Base-by-base conservation (phyloP, 2,888 invertebrate genomes). In the Nebria salina region DNA sequence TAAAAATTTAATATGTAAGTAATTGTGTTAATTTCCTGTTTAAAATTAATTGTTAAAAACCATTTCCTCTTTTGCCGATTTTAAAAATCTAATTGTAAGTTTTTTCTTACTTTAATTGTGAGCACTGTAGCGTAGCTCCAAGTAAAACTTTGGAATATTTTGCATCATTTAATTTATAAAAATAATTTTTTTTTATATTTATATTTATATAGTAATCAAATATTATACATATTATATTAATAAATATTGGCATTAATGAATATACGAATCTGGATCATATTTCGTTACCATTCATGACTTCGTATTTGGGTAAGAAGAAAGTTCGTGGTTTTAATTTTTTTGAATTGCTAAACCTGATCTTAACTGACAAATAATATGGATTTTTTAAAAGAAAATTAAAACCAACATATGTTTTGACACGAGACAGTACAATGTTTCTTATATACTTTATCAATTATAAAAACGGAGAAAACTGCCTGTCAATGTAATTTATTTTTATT, bases 351-450 rank as follows among this genome's bases (percentile, higher is more conserved):
- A 77, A 66, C 76, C 76, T 76, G 76, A 66, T 76, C 68, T 34
- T 68, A 65, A 54, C 54, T 54, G 54, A 54, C 54, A 1, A 4
- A 8, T 54, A 54, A 54, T 5, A 54, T 7, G 54, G 4, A 13
- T 76, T 76, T 76, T 76, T 66, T 25, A 25, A 65, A 76, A 15
- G 73, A 65, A 78, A 72, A 78, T 78, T 73, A 78, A 78, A 73
- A 78, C 73, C 72, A 65, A 78, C 73, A 78, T 72, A 78, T 73
- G 64, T 77, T 26, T 34, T 70, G 72, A 70, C 72, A 54, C n/a
- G 41, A 15, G 65, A 72, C 7, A 43, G 8, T 13, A 54, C 70
- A 70, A 4, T 25, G 15, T 25, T 9, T 66, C 3, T 13, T 65
- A 66, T 34, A 70, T n/a, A 70, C 20, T 20, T 20, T 34, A 25